Percentiles rank a stretch among this genome's conserved stretches.
phyloP scores from a whole-genome alignment of 2,113 vertebrate species.

The Drymodes brunneopygia region DNA sequence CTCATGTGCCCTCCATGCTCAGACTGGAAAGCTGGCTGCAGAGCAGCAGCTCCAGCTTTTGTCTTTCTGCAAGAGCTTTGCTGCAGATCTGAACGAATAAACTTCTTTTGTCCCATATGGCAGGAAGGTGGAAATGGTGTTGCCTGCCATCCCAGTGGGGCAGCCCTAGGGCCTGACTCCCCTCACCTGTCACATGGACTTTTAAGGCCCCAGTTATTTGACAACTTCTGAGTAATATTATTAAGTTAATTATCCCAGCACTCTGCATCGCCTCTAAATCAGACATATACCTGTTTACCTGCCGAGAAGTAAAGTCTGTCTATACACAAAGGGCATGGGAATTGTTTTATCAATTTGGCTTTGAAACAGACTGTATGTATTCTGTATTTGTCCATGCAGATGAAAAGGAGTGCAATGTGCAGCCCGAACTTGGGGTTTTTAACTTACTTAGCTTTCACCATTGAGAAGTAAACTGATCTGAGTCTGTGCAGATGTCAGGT shows the following conservation, averaged over 20 bases:
- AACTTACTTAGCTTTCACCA: not conserved
- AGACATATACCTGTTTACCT: not conserved
- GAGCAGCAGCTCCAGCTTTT: not conserved
- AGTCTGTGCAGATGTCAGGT: not conserved
- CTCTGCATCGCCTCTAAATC: not conserved
- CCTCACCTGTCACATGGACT: accelerated
- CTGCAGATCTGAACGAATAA: accelerated
- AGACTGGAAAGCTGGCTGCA: not conserved
- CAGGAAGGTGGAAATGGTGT: accelerated
- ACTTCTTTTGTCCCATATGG: not conserved
- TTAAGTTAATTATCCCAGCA: not conserved
- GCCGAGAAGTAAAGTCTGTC: not conserved
- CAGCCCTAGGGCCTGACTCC: too few species aligned
- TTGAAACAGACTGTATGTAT: not conserved
- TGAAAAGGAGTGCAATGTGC: not conserved
- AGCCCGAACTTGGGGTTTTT: not conserved
- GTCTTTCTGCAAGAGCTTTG: not conserved
- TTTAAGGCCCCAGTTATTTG: not conserved
- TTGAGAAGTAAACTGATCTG: not conserved
- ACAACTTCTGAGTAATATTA: not conserved
- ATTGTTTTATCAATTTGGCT: not conserved
- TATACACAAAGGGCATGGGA: not conserved
- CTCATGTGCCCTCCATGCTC: accelerated
- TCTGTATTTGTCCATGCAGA: not conserved
- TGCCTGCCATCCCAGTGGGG: not conserved